Evolutionary conservation across 2,888 invertebrate genomes (phyloP).

Genomic region (Microdon myrmicae): DNA sequence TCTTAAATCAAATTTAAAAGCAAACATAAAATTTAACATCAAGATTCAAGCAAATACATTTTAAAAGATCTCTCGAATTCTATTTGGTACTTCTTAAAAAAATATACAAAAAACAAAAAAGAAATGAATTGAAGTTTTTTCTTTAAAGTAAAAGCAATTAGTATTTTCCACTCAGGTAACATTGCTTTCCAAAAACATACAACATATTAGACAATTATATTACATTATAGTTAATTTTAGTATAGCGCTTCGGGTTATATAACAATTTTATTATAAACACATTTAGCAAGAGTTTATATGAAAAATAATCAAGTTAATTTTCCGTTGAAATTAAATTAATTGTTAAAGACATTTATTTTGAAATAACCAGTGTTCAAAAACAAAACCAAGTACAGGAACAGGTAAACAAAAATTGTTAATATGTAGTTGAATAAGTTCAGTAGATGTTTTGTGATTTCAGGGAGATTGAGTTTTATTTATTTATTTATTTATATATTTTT

Average conservation of each 20-base stretch:
- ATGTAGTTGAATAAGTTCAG: constrained; percentile 1
- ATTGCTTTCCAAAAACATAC: constrained; percentile 35
- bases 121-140: no score
- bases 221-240: no score
- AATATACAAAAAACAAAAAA: no score
- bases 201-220: no score
- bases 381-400: constrained; percentile 1
- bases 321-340: no score
- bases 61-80: constrained; percentile 13
- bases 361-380: no score
- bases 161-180: constrained; percentile 47
- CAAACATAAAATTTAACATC: constrained; percentile 5
- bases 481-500: no score
- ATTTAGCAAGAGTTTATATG: no score
- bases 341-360: no score
- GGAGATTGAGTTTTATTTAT: not conserved
- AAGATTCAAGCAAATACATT: constrained; percentile 8
- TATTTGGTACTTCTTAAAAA: constrained; percentile 25
- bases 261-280: constrained; percentile 22
- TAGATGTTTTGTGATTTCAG: not conserved
- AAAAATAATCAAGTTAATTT: no score
- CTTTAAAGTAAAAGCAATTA: constrained; percentile 34
- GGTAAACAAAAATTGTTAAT: not conserved
- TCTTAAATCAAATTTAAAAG: constrained; percentile 10
- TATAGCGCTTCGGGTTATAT: constrained; percentile 31